Base-by-base conservation (phyloP, 2,113 vertebrate species). In the Spermophilus dauricus region DNA sequence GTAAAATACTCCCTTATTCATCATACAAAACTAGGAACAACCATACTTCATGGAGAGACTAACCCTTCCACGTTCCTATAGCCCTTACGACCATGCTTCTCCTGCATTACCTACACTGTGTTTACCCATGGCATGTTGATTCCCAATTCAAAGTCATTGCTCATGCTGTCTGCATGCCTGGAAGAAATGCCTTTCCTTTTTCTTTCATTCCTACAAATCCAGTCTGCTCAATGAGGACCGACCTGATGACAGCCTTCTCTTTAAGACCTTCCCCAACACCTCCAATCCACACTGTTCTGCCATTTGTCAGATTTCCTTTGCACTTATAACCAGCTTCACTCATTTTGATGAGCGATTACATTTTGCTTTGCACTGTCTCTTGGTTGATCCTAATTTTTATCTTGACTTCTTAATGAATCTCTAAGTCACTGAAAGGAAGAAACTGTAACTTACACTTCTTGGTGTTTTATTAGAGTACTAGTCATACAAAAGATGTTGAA, bases 401-500 rank as follows among this genome's bases (percentile, higher is more conserved):
- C 80, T 90, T 67, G 9, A 93, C 39, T 84, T 12, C 8, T 2
- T 86, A 67, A 24, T 82, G 45, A 51, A 85, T 73, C 14, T 76
- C 80, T 89, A 89, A 86, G 22, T 86, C 37, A 34, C 42, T 77
- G 0, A 17, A 83, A 86, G 48, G 24, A 63, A 34, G 58, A 89
- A 93, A 75, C 8, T 73, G 1, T 77, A 58, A 84, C 51, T 72
- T 89, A 91, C 20, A 85, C 16, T 81, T 61, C 24, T 69, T 80
- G n/a, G 4, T 56, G 10, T 77, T 96, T 90, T 72, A 63, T 86
- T 69, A 61, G 0, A 63, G 20, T 45, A 53, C 69, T 75, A 91
- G 28, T 17, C 39, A 70, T 17, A 51, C 56, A 83, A 89, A 51
- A 86, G 30, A 86, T 87, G 32, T 87, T 86, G 39, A 96, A 92